Evolutionary conservation across 2,888 invertebrate species (phyloP), one percentile per base, ranked within the genome.

Genomic region (Macrophya annulata): DNA sequence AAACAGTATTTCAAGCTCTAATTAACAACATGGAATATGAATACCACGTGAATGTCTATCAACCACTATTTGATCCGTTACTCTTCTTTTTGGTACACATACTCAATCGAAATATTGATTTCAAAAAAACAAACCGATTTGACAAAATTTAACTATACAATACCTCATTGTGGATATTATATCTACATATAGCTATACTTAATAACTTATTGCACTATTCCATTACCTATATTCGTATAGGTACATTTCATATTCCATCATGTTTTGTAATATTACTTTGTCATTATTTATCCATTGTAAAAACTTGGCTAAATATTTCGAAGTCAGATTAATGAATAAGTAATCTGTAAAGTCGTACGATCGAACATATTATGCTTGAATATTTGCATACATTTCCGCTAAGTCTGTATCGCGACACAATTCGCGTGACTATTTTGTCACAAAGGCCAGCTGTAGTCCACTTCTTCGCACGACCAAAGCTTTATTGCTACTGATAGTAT

Each of bases 301-400:
- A 45, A 74, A 45, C 45, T n/a, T 45, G 21, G 45, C 40, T n/a
- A 45, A 21, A 43, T 43, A 45, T 72, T 40, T 45, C 9, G 10
- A 45, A 45, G 40, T 25, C 17, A 43, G 8, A 4, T 21, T 10
- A 17, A 74, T 74, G 72, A 17, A 45, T 74, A n/a, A 21, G 12
- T 17, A 6, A 45, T n/a, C 17, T n/a, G 71, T 31, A 17, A 74
- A 74, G 43, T 74, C 43, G 72, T 45, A 43, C 21, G 72, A 74
- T 74, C 45, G n/a, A 74, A 74, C 45, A 43, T 71, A 37, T 43
- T 43, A 45, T 21, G 72, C n/a, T 15, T 9, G 45, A 74, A 74
- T 37, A 74, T 74, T 74, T 74, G 72, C 72, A 74, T 74, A 74
- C n/a, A 74, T 45, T 74, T 74, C 45, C 72, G 45, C 25, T 74